A percentile compares a stretch with the other conserved stretches of the same genome.
These are phyloP conservation scores for Boleophthalmus pectinirostris DNA, from an alignment of 2,113 vertebrate species.

Conservation along the genomic window DNA sequence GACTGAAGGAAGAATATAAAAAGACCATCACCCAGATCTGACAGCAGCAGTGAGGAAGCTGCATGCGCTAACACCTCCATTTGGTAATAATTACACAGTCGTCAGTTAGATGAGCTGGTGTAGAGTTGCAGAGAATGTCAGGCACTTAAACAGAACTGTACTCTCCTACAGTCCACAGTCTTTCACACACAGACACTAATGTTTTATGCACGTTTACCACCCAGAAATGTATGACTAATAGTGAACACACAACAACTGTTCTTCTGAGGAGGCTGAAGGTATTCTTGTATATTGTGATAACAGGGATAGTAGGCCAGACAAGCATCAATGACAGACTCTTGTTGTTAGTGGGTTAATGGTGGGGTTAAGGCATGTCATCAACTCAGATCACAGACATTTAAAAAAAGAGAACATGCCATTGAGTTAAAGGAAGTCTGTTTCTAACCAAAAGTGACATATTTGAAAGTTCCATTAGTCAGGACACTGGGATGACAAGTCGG, in stretches of 20 bases:
- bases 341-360: constrained; percentile 54
- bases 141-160: constrained; percentile 22
- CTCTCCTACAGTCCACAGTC: not conserved
- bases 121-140: constrained; percentile 31
- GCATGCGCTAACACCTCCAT: constrained; percentile 38
- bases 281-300: constrained; percentile 59
- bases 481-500: not conserved
- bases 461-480: not conserved
- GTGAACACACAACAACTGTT: constrained; percentile 29
- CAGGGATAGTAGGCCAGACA: constrained; percentile 26
- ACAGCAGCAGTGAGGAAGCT: constrained; percentile 42
- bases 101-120: constrained; percentile 43
- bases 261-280: constrained; percentile 31
- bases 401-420: constrained; percentile 55
- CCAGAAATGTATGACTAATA: constrained; percentile 13
- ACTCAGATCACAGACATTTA: constrained; percentile 50
- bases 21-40: constrained; percentile 18
- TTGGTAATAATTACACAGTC: constrained; percentile 58
- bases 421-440: constrained; percentile 40
- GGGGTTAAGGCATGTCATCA: constrained; percentile 30
- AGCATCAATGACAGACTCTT: constrained; percentile 48
- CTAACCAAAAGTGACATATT: constrained; percentile 19
- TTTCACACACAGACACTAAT: not conserved
- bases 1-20: constrained; percentile 47
- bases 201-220: not conserved